Evolutionary conservation across 2,797 vertebrate genomes (phyloP), one percentile per base, ranked within the genome.

Genomic region (Decapterus maruadsi): DNA sequence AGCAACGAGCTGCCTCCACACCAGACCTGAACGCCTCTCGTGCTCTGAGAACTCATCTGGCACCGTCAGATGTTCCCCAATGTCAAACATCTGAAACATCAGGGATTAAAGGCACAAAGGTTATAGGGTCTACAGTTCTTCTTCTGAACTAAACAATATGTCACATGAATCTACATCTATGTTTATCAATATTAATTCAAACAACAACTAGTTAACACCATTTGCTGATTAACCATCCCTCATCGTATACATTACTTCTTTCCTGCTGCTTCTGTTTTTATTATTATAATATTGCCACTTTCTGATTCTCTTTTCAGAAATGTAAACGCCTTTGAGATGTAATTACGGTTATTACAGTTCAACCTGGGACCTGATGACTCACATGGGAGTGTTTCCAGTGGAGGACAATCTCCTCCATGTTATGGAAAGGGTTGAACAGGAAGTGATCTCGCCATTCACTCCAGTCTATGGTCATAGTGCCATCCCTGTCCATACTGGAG

Each of bases 41-140:
- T 93, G 92, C 86, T 97, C 97, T 0, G 97, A 97, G 92, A 99
- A 99, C 74, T 99, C 97, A 81, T 99, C 97, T 2, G 97, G 97
- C 58, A 99, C 95, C 8, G 96, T 96, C 86, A 97, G 90, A 46
- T 96, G 96, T 63, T 99, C 97, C 56, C 98, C 98, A 57, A 99
- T 97, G 91, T 99, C 97, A 88, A 99, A 93, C 53, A 98, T 96
- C 97, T 99, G 85, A 4, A 56, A 71, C 36, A 16, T 26, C 6
- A 40, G 10, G 62, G 13, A 59, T 43, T 11, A 29, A 20, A 74
- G 9, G n/a, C 22, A 8, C 31, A 5, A 20, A 64, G 29, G 31
- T 34, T 63, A n/a, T 61, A 20, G 26, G 26, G 26, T 26, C 26
- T 26, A 26, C 4, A 51, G 2, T 4, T 20, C 40, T 61, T 71